Conservation (phyloP, 2,113 vertebrate species). For the Carlito syrichta region DNA sequence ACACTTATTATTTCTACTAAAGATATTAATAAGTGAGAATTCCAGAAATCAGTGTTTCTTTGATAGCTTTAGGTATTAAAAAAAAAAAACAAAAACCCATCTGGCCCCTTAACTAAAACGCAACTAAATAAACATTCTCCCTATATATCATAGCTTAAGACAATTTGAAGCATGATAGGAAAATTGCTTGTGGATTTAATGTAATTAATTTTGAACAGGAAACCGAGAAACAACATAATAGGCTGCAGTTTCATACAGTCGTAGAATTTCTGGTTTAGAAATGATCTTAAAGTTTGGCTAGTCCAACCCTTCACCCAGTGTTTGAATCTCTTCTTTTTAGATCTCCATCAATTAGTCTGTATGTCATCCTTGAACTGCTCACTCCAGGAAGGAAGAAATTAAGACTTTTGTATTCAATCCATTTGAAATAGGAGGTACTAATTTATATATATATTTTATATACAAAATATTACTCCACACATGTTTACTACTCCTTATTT, state of each 20-base stretch:
- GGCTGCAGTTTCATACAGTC: not conserved
- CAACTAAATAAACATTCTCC: constrained; percentile 2
- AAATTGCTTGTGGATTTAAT: constrained; percentile 19
- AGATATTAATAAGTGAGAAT: not conserved
- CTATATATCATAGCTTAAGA: not conserved
- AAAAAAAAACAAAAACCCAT: not conserved
- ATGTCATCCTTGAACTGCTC: not conserved
- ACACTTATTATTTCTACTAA: not conserved
- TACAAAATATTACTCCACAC: not conserved
- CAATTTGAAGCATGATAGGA: not conserved
- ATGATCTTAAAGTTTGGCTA: not conserved
- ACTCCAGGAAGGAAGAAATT: not conserved
- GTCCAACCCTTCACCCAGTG: not conserved
- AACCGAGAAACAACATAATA: not conserved
- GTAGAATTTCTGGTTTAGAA: constrained; percentile 14
- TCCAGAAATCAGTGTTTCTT: not conserved
- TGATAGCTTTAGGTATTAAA: not conserved
- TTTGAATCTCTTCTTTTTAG: not conserved
- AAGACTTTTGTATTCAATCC: not conserved
- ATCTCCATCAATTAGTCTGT: not conserved
- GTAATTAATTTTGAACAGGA: constrained; percentile 31
- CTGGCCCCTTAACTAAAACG: not conserved
- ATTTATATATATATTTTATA: not conserved
- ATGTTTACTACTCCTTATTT: not conserved
- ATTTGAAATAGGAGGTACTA: not conserved